Base-by-base conservation (phyloP, 1,140 invertebrate genomes). In the Heliothis virescens region DNA sequence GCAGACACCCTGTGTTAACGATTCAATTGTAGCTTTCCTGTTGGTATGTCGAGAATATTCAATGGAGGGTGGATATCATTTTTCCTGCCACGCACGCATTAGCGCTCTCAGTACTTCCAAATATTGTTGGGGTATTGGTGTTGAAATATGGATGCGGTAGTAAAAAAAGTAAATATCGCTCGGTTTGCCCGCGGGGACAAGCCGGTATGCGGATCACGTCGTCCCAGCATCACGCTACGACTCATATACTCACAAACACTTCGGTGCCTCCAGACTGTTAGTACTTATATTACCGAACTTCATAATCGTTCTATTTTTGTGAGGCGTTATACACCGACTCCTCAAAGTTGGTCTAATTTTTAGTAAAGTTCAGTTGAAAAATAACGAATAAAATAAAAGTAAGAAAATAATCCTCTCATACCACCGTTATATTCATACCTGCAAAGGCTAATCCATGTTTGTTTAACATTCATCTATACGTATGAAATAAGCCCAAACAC, bases 81-180 rank as follows among this genome's bases (percentile, higher is more conserved):
- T 93, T 91, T 92, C 91, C 82, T 77, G 81, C 86, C 91, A 93
- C 92, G 91, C 91, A 88, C 92, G 90, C 88, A 92, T 93, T 92
- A 93, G 89, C 88, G 86, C 88, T 88, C 84, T 84, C 88, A 87
- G 86, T 90, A 87, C 89, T 90, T 86, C 89, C 89, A 93, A 92
- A 94, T 94, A 92, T 93, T 92, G 89, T 91, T 90, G 88, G 74
- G 87, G 85, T 87, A 85, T 90, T 91, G 87, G 85, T 90, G 89
- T 91, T 94, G 91, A 92, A 94, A 94, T 93, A 94, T 93, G 90
- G 88, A 94, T 92, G 90, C 77, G 88, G 86, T 90, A 90, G 93
- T 93, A 94, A 93, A 93, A 91, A 93, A 92, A 93, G 87, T 90
- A 92, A 93, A 94, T 91, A 92, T 87, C 83, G 84, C 80, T 84